Conservation (phyloP, 2,113 vertebrate genomes). For the Ancistrus triradiatus region DNA sequence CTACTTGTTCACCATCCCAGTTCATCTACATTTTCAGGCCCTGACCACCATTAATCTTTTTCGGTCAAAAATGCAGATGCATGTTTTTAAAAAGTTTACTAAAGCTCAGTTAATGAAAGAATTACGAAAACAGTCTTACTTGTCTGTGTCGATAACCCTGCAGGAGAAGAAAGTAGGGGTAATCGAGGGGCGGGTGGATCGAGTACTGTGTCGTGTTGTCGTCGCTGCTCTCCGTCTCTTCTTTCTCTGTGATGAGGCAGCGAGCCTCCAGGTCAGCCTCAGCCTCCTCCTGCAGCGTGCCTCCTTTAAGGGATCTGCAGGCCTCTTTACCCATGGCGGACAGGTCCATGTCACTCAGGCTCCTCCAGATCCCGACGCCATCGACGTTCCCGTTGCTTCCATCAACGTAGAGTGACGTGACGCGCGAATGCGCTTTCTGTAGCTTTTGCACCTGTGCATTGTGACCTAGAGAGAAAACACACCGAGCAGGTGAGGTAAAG, state of each 20-base stretch:
- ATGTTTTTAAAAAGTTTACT: no score
- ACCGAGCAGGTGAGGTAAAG: constrained; percentile 8
- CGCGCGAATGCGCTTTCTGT: constrained; percentile 63
- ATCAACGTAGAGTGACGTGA: constrained; percentile 69
- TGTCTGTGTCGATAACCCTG: constrained; percentile 68
- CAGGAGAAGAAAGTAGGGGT: constrained; percentile 73
- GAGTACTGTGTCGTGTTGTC: constrained; percentile 72
- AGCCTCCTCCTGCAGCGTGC: constrained; percentile 48
- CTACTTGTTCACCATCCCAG: no score
- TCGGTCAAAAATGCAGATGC: no score
- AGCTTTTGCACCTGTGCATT: constrained; percentile 68
- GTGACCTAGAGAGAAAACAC: constrained; percentile 52
- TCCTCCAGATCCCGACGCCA: constrained; percentile 65
- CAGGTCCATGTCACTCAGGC: constrained; percentile 72
- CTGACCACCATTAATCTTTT: no score
- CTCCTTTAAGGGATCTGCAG: constrained; percentile 28
- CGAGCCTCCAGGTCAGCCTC: constrained; percentile 62
- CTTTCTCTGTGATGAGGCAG: constrained; percentile 64
- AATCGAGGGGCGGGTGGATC: constrained; percentile 69
- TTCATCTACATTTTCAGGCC: no score
- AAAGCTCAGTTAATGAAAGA: no score
- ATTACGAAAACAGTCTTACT: constrained; percentile 38
- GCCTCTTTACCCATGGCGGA: constrained; percentile 58
- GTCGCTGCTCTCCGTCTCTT: constrained; percentile 73
- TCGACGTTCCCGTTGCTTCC: constrained; percentile 53